These are phyloP conservation scores for Bradynema listronoti DNA, from an alignment of 1,140 invertebrate species.

Conservation along the genomic window DNA sequence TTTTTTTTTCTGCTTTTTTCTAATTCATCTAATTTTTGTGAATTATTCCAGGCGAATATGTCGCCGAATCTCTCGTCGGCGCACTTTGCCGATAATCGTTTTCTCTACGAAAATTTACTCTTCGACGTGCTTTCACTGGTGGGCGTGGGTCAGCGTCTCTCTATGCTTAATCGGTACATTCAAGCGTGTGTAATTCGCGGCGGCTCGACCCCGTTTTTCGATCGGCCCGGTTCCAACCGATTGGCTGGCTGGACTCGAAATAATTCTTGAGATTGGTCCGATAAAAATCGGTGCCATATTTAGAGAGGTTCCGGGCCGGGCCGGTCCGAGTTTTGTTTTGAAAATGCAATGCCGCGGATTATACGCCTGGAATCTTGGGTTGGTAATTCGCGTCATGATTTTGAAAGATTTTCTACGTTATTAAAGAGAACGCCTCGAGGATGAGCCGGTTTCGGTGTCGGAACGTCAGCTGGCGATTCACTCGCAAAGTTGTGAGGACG, in stretches of 20 bases:
- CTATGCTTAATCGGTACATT: conserved; percentile 33
- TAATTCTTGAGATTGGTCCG: conserved; percentile 66
- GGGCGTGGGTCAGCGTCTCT: conserved; percentile 66
- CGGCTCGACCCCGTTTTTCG: conserved; percentile 62
- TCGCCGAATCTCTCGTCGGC: conserved; percentile 88
- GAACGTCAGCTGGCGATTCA: neutral
- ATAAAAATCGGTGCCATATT: neutral
- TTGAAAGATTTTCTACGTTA: neutral
- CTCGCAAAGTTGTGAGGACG: neutral
- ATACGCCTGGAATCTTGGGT: neutral
- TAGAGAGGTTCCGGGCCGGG: neutral
- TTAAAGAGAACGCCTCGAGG: neutral
- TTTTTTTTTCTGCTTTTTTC: neutral
- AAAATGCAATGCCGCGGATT: neutral
- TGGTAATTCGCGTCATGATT: neutral
- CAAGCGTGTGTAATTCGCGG: conserved; percentile 25
- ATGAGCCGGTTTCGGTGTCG: conserved; percentile 4
- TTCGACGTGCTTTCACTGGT: conserved; percentile 75
- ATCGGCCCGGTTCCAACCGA: conserved; percentile 73
- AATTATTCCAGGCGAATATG: conserved; percentile 74
- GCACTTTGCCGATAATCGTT: conserved; percentile 77
- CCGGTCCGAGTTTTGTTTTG: neutral
- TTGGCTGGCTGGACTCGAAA: conserved; percentile 67
- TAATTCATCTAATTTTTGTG: neutral
- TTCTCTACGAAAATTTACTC: conserved; percentile 82